A percentile compares a stretch with the other conserved stretches of the same genome.
Evolutionary conservation across 2,113 vertebrate genomes (phyloP).

Genomic region (Python bivittatus): DNA sequence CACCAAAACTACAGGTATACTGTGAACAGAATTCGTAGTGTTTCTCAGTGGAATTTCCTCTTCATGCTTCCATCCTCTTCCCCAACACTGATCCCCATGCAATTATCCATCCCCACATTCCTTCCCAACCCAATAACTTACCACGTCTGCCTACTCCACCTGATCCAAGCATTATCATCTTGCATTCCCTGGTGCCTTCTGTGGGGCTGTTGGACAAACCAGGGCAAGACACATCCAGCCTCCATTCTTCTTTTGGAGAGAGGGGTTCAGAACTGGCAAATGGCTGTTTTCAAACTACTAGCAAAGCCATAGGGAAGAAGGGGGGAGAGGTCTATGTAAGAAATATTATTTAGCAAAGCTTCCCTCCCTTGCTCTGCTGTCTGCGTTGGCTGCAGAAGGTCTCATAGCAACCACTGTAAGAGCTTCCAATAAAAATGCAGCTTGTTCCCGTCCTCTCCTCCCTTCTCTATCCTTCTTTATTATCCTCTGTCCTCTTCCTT

Average conservation of each 20-base stretch:
- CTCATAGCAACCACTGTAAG: slow-evolving; percentile 80
- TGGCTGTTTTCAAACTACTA: slow-evolving; percentile 67
- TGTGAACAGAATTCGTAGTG: too few species aligned
- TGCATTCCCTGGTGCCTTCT: slow-evolving; percentile 72
- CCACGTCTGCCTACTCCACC: slow-evolving; percentile 78
- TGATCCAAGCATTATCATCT: slow-evolving; percentile 78
- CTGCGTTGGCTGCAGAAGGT: slow-evolving; percentile 68
- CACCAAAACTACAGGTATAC: not conserved
- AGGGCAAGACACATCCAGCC: slow-evolving; percentile 66
- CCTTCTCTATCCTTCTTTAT: slow-evolving; percentile 58
- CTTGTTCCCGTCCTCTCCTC: slow-evolving; percentile 59
- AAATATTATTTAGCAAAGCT: slow-evolving; percentile 63
- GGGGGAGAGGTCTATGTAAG: slow-evolving; percentile 34
- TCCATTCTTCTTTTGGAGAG: slow-evolving; percentile 69
- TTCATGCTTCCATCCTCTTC: not conserved
- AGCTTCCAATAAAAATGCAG: slow-evolving; percentile 79
- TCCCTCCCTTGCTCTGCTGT: slow-evolving; percentile 59
- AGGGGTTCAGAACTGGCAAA: slow-evolving; percentile 52
- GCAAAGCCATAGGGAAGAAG: slow-evolving; percentile 51
- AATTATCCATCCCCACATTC: not conserved
- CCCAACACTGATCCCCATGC: not conserved
- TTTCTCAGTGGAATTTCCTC: not conserved
- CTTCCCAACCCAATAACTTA: slow-evolving; percentile 64
- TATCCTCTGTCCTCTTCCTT: slow-evolving; percentile 38
- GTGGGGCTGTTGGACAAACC: slow-evolving; percentile 56